Base-by-base conservation (phyloP, 2,888 invertebrate genomes). In the Drosophila cracens region DNA sequence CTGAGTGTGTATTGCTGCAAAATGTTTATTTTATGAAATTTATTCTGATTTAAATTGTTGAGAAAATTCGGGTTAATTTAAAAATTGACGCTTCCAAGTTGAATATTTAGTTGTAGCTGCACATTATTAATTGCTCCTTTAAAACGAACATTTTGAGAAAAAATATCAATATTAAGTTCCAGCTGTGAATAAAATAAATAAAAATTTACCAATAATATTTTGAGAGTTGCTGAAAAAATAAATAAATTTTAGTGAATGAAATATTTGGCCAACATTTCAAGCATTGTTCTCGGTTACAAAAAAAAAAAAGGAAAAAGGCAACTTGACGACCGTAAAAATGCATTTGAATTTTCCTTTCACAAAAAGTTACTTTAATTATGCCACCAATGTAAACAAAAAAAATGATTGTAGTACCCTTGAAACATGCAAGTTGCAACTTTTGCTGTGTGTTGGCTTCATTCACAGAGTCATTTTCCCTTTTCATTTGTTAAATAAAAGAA, bases 341-440 rank as follows among this genome's bases (percentile, higher is more conserved):
- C 25, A 13, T 13, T 27, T 40, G 13, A 25, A 29, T 46, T 51
- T 56, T 16, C 13, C 46, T 11, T 36, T 21, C n/a, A 31, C 25
- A 58, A 70, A 61, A 54, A 59, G 65, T 59, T 71, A 43, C 43
- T 49, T 54, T 59, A 65, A 72, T 60, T 72, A 71, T 65, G 43
- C 38, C 27, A 25, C 21, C 21, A 57, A 43, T 31, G 46, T 48
- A 46, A 57, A 51, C 36, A 52, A 34, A 54, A 49, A 46, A 62
- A 49, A 21, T 18, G 21, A 16, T 7, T 48, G n/a, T 21, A 48
- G 70, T 34, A 40, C 25, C 56, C 43, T 56, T 46, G 40, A 52
- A 52, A 54, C 25, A 59, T 63, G 49, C 54, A 62, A 48, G 56
- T 27, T 38, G 51, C 34, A 40, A 43, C 60, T 71, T 73, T 60